Evolutionary conservation across 2,888 invertebrate genomes (phyloP).

Genomic region (Diachrysia chrysitis): DNA sequence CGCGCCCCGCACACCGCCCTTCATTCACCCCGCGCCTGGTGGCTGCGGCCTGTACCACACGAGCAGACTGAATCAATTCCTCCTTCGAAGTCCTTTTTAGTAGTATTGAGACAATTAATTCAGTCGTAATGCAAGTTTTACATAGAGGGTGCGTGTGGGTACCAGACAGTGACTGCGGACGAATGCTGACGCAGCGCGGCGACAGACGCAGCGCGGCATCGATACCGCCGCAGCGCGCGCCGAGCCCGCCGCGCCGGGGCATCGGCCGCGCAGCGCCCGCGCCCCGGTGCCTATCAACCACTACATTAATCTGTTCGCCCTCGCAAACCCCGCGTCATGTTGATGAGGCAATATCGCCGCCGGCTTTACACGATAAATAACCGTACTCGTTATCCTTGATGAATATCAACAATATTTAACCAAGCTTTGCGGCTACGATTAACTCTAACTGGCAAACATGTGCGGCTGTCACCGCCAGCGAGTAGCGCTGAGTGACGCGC

Average conservation of each 20-base stretch:
- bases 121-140: neutral
- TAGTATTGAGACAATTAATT: no score
- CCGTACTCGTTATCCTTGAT: constrained; percentile 31
- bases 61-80: constrained; percentile 23
- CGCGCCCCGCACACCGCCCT: constrained; percentile 31
- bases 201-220: constrained; percentile 6
- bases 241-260: constrained; percentile 44
- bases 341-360: constrained; percentile 30
- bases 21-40: constrained; percentile 1
- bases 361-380: constrained; percentile 24
- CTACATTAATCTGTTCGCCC: constrained; percentile 17
- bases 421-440: neutral
- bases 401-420: constrained; percentile 13
- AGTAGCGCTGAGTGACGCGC: no score
- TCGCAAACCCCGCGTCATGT: constrained; percentile 9
- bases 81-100: neutral
- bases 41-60: constrained; percentile 17
- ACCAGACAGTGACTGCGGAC: neutral
- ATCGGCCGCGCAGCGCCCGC: constrained; percentile 31
- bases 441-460: constrained; percentile 17
- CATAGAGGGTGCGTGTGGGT: no score
- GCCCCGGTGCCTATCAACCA: constrained; percentile 13
- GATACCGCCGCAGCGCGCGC: constrained; percentile 18
- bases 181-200: constrained; percentile 14
- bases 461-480: neutral